These are phyloP conservation scores for Homarus americanus DNA, from an alignment of 1,140 invertebrate species.

Conservation along the genomic window DNA sequence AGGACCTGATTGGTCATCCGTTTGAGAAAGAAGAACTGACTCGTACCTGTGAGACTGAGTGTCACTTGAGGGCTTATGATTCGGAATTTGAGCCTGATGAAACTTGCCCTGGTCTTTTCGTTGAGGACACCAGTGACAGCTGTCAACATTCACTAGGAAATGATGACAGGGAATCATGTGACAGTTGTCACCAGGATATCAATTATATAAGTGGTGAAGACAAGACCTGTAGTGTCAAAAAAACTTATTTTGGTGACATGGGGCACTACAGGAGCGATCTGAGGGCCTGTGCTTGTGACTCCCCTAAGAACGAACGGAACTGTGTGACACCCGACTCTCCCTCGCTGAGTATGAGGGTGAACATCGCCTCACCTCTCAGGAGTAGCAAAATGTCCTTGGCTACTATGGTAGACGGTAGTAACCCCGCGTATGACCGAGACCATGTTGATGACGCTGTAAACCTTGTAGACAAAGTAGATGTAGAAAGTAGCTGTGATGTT, in stretches of 20 bases:
- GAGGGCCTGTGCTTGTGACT: slow-evolving; percentile 36
- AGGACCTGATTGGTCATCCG: slow-evolving; percentile 41
- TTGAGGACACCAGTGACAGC: slow-evolving; percentile 29
- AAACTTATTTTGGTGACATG: slow-evolving; percentile 25
- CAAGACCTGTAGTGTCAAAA: not conserved
- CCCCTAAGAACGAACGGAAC: slow-evolving; percentile 49
- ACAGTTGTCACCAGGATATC: slow-evolving; percentile 6
- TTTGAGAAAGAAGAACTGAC: not conserved
- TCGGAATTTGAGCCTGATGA: slow-evolving; percentile 58
- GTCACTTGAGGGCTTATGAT: slow-evolving; percentile 25
- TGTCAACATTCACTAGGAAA: not conserved
- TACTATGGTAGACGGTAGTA: slow-evolving; percentile 56
- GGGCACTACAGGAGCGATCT: slow-evolving; percentile 56
- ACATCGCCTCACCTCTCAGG: slow-evolving; percentile 52
- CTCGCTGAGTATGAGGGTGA: slow-evolving; percentile 58
- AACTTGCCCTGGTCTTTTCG: slow-evolving; percentile 32
- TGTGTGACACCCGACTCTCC: slow-evolving; percentile 61
- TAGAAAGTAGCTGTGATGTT: not conserved
- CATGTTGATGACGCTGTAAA: slow-evolving; percentile 42
- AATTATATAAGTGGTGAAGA: slow-evolving; percentile 11
- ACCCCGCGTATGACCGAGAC: slow-evolving; percentile 51
- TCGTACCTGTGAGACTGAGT: not conserved
- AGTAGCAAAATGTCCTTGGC: slow-evolving; percentile 66
- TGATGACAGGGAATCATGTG: not conserved
- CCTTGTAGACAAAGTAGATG: not conserved